Evolutionary conservation across 2,113 vertebrate species (phyloP).

Genomic region (Zosterops borbonicus): DNA sequence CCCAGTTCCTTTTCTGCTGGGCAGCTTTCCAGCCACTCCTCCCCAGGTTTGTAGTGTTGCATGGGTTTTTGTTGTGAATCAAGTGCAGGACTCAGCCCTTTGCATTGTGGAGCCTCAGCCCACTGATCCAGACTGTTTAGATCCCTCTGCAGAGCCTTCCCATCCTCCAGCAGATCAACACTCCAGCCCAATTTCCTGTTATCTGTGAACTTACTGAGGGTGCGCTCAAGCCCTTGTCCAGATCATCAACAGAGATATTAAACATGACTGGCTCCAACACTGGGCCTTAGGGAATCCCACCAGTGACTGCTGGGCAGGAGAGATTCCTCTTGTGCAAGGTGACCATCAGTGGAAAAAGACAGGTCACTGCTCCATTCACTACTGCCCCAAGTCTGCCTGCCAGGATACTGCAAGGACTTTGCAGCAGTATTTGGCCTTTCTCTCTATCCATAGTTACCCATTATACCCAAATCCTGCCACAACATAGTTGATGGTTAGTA

Average conservation of each 20-base stretch:
- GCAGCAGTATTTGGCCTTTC: neutral
- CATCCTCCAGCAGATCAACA: neutral
- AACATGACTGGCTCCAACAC: neutral
- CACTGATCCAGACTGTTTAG: neutral
- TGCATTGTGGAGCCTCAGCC: rapidly evolving
- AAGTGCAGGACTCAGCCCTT: neutral
- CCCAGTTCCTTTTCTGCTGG: neutral
- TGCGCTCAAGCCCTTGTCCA: too few species aligned
- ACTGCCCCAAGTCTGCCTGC: neutral
- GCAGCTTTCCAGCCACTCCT: neutral
- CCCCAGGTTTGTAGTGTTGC: neutral
- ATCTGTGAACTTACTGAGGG: neutral
- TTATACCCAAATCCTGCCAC: neutral
- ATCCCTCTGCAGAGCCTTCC: neutral
- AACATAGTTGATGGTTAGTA: neutral
- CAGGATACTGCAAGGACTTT: neutral
- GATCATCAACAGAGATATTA: neutral
- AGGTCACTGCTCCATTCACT: neutral
- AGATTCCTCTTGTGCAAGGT: neutral
- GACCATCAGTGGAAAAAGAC: neutral
- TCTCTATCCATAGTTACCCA: neutral
- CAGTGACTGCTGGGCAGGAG: neutral
- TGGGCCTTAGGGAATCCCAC: neutral
- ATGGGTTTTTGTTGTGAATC: neutral
- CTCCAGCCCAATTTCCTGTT: rapidly evolving